Conservation (phyloP, 2,888 invertebrate species). For the Podotricha telesiphe region DNA sequence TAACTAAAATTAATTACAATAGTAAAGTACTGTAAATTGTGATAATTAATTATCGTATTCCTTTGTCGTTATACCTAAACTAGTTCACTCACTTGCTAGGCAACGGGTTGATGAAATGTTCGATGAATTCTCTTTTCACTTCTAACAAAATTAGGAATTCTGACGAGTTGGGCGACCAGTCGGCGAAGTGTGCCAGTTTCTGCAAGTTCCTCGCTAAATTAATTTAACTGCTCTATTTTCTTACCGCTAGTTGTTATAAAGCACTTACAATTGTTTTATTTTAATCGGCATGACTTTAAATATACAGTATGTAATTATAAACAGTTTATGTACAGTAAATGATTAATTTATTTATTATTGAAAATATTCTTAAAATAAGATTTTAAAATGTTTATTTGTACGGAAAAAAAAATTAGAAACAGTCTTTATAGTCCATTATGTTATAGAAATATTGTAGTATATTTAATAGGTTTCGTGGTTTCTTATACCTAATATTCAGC, state of each 20-base stretch:
- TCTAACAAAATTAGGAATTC: conserved; percentile 89
- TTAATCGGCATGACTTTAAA: conserved; percentile 8
- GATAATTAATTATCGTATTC: conserved; percentile 27
- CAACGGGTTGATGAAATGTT: conserved; percentile 86
- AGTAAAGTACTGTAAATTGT: conserved; percentile 15
- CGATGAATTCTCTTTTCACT: conserved; percentile 88
- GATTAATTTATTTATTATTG: not conserved
- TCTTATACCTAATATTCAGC: too few relatives aligned
- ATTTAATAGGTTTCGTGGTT: too few relatives aligned
- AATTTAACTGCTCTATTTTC: conserved; percentile 58
- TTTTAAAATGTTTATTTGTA: not conserved
- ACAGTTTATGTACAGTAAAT: too few relatives aligned
- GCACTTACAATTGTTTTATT: conserved; percentile 34
- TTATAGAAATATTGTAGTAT: too few relatives aligned
- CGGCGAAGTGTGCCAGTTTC: conserved; percentile 88
- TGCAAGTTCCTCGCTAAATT: conserved; percentile 62
- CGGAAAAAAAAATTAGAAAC: too few relatives aligned
- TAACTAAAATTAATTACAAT: not conserved
- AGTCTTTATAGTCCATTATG: too few relatives aligned
- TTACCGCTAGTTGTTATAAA: conserved; percentile 36
- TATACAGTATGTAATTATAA: too few relatives aligned
- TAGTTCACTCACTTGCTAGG: conserved; percentile 78
- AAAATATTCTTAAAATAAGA: not conserved
- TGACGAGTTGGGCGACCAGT: conserved; percentile 89
- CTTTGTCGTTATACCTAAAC: conserved; percentile 17